A percentile compares a stretch with the other conserved stretches of the same genome.
Evolutionary conservation across 2,113 vertebrate genomes (phyloP).

Genomic region (Festucalex cinctus): DNA sequence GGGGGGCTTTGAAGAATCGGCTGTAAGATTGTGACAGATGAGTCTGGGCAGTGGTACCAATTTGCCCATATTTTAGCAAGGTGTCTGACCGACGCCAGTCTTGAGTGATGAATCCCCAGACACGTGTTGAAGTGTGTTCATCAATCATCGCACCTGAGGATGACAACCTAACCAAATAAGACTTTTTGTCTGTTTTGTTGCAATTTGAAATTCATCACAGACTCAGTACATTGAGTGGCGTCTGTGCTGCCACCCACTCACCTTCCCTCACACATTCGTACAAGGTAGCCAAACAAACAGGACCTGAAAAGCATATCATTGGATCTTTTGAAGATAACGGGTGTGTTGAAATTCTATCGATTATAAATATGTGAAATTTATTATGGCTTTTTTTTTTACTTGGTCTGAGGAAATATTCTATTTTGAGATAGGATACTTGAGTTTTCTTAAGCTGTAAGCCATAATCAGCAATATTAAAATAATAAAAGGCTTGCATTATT

Average conservation of each 20-base stretch:
- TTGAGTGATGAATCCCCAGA: background rate
- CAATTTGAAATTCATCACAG: conserved; percentile 3
- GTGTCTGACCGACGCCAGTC: background rate
- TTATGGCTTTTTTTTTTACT: too few relatives aligned
- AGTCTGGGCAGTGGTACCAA: background rate
- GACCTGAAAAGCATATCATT: background rate
- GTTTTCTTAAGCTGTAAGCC: too few relatives aligned
- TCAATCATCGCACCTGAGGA: background rate
- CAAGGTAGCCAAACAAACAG: background rate
- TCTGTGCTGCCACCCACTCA: background rate
- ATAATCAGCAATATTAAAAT: too few relatives aligned
- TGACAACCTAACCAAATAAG: background rate
- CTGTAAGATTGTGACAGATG: conserved; percentile 9
- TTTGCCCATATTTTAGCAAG: background rate
- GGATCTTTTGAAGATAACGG: background rate
- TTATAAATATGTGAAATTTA: too few relatives aligned
- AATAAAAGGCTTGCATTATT: too few relatives aligned
- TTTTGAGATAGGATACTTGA: too few relatives aligned
- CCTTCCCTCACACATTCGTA: background rate
- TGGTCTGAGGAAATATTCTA: too few relatives aligned
- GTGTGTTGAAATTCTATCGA: too few relatives aligned
- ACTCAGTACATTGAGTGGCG: background rate
- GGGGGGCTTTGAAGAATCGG: conserved; percentile 4
- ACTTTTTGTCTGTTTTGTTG: background rate
- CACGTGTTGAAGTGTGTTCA: background rate